A percentile compares a stretch with the other conserved stretches of the same genome.
Conservation (phyloP, 2,113 vertebrate species). For the Sisor rabdophorus region DNA sequence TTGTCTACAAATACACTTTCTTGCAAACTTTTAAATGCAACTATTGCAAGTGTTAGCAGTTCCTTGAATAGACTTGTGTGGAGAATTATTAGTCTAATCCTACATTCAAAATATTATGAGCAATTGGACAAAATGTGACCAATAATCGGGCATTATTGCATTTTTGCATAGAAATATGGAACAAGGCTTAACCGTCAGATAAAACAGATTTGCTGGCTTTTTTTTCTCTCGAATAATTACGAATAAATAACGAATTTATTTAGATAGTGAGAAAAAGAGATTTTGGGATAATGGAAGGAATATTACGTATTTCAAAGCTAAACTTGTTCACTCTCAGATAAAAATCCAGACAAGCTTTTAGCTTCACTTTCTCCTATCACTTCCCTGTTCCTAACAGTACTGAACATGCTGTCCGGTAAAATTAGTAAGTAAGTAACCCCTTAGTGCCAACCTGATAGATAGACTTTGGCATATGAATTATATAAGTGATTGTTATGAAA, state of each 20-base stretch:
- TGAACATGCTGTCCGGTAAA: slow-evolving; percentile 1
- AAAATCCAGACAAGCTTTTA: slow-evolving; percentile 20
- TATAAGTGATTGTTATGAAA: slow-evolving; percentile 27
- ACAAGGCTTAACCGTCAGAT: neutral
- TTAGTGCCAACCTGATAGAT: slow-evolving; percentile 9
- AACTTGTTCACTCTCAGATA: slow-evolving; percentile 13
- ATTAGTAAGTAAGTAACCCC: neutral
- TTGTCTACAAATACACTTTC: slow-evolving; percentile 28
- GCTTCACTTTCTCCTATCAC: neutral
- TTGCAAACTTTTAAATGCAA: slow-evolving; percentile 16
- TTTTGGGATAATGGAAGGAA: neutral
- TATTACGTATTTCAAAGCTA: slow-evolving; percentile 5
- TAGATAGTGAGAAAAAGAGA: neutral
- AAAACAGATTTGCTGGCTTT: neutral
- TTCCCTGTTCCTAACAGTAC: neutral
- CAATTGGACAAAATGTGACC: neutral
- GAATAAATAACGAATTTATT: no score
- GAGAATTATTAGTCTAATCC: neutral
- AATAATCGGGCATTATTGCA: neutral
- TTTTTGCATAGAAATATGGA: neutral
- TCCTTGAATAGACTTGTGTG: neutral
- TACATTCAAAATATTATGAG: neutral
- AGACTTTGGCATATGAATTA: slow-evolving; percentile 15
- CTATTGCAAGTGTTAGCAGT: neutral
- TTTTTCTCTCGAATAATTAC: no score